Evolutionary conservation across 2,888 invertebrate genomes (phyloP), one percentile per base, ranked within the genome.

Genomic region (Sesamia inferens): DNA sequence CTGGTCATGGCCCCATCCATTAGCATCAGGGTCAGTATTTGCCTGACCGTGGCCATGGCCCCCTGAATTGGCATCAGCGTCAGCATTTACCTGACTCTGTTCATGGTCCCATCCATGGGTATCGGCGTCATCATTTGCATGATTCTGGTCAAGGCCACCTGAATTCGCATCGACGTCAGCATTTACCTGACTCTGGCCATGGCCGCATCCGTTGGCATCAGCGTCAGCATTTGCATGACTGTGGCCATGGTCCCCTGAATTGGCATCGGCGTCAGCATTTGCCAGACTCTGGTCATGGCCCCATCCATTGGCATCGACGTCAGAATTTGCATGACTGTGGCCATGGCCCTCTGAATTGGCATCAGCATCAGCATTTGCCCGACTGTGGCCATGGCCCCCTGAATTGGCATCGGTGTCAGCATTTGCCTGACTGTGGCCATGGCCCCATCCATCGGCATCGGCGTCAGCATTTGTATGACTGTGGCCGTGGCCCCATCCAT

Each of bases 401-500:
- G 24, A 5, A 0, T 44, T 7, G 0, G 47, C 4, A 0, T 51
- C 2, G 1, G 5, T 19, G 0, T 71, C 4, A 19, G 67, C 58
- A n/a, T 64, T 39, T 24, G 68, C 31, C 5, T 8, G 2, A 2
- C 62, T 2, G 5, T 63, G 63, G 4, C 16, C 1, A 13, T 8
- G 0, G n/a, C 47, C 22, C 1, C 24, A 24, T 0, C 24, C n/a
- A 1, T 31, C 14, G 0, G 19, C 3, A 0, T 7, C 5, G 7
- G 11, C 14, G 0, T 47, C 1, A 0, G 65, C 61, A n/a, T 55
- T 44, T 4, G 51, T 44, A 1, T 44, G 3, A 5, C 65, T 16
- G 4, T 47, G 16, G 10, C 16, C 5, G 24, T 2, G 0, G 3
- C n/a, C 19, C 0, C 19, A 3, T 0, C 13, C 13, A 2, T 67